Percentiles rank a stretch among this genome's conserved stretches.
phyloP scores from a whole-genome alignment of 2,888 invertebrate genomes.

The Nezara viridula region DNA sequence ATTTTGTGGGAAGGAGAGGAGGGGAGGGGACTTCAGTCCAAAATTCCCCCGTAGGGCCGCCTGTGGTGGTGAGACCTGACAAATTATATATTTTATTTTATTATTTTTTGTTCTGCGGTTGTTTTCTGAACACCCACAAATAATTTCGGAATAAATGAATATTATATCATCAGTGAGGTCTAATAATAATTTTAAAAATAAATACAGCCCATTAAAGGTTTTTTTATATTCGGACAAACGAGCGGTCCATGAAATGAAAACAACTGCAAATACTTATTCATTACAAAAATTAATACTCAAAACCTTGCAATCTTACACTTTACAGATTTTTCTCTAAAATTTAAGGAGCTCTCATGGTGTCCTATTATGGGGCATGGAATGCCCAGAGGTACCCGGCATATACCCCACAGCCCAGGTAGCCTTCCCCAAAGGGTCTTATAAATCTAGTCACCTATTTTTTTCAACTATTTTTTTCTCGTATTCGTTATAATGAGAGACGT shows the following conservation, averaged over 20 bases:
- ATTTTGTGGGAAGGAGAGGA: too few species aligned
- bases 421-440: not conserved
- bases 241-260: not conserved
- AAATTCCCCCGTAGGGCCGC: too few species aligned
- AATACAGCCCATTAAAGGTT: not conserved
- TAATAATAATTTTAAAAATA: not conserved
- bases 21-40: too few species aligned
- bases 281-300: not conserved
- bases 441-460: constrained; percentile 30
- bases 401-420: constrained; percentile 33
- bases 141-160: not conserved
- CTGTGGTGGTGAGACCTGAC: too few species aligned
- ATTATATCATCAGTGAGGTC: not conserved
- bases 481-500: constrained; percentile 1
- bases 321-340: not conserved
- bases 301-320: not conserved
- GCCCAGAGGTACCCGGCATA: not conserved
- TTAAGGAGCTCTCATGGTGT: not conserved
- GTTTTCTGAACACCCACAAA: too few species aligned
- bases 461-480: not conserved
- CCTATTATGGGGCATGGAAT: constrained; percentile 21
- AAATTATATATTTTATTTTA: too few species aligned
- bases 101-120: too few species aligned
- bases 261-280: not conserved
- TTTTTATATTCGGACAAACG: not conserved